These are phyloP conservation scores for Knipowitschia caucasica DNA, from an alignment of 2,797 vertebrate species.

Conservation along the genomic window DNA sequence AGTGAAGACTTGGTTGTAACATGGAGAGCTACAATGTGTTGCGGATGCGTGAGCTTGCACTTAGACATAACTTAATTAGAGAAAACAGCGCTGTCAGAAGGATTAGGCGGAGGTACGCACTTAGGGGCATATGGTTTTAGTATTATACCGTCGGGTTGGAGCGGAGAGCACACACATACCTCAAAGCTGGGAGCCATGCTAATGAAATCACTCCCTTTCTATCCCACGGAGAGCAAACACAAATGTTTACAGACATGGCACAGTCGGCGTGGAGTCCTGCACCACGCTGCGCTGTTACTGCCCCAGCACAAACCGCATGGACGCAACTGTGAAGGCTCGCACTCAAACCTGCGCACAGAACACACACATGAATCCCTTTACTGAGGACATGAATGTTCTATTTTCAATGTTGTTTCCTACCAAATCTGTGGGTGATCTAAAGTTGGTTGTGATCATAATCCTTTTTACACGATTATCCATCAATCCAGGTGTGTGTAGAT, in stretches of 20 bases:
- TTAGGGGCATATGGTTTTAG: constrained; percentile 83
- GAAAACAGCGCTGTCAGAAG: constrained; percentile 82
- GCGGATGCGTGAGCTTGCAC: constrained; percentile 65
- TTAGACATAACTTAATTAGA: constrained; percentile 79
- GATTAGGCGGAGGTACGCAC: constrained; percentile 76
- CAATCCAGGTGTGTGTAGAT: no score
- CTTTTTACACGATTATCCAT: no score
- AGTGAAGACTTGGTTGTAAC: constrained; percentile 41
- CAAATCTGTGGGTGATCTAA: no score
- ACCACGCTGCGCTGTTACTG: constrained; percentile 55
- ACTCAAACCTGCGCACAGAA: constrained; percentile 7
- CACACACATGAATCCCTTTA: background rate
- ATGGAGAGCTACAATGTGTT: constrained; percentile 65
- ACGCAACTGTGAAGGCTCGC: constrained; percentile 5
- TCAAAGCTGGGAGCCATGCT: constrained; percentile 75
- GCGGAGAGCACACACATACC: constrained; percentile 75
- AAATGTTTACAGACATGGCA: constrained; percentile 75
- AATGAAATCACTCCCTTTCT: constrained; percentile 77
- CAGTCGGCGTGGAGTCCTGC: constrained; percentile 57
- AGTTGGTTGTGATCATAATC: no score
- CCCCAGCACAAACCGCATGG: constrained; percentile 8
- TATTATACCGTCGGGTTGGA: constrained; percentile 70
- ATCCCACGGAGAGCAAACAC: constrained; percentile 70
- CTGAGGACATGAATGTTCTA: background rate
- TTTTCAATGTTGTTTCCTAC: no score